Evolutionary conservation across 2,113 vertebrate genomes (phyloP), one percentile per base, ranked within the genome.

Genomic region (Zapornia atra): DNA sequence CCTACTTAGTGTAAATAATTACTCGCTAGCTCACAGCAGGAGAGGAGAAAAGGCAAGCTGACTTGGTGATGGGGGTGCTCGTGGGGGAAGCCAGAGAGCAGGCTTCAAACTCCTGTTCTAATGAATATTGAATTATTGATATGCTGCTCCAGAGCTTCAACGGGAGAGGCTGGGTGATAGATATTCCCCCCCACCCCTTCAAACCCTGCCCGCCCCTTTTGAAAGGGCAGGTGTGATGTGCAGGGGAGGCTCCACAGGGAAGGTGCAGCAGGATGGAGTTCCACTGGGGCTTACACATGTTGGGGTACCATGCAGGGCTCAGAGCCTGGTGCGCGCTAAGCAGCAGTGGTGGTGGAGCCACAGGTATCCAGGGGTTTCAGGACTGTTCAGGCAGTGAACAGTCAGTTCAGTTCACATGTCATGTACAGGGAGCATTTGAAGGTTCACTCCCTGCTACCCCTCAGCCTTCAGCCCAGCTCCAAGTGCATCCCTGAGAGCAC

Each of bases 61-160:
- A 69, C 76, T 85, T 78, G 86, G 82, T 78, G 92, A 64, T 64
- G 0, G 0, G 79, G 79, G 92, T 64, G 86, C 72, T 70, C 9
- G 8, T 33, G 53, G 80, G 68, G 75, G 51, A 90, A 73, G 60
- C 9, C 3, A 34, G 33, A 40, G 25, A 82, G 57, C 71, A 86
- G 76, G 40, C 80, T 93, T 88, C 92, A 90, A 88, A 90, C 79
- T 90, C 71, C 63, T 90, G 70, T 63, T 92, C 17, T 96, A 63
- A 83, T 90, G 77, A 95, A 83, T 73, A 92, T 2, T 93, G 94
- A 80, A 94, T 95, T 92, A 95, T 95, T 96, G 83, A 88, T 84
- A 36, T 7, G 64, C 11, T 1, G 3, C 36, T 44, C 64, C 73
- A 86, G 42, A 94, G 40, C 46, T 93, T 75, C 88, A 71, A 5